Conservation (phyloP, 2,797 vertebrate genomes). For the Peromyscus attwateri region DNA sequence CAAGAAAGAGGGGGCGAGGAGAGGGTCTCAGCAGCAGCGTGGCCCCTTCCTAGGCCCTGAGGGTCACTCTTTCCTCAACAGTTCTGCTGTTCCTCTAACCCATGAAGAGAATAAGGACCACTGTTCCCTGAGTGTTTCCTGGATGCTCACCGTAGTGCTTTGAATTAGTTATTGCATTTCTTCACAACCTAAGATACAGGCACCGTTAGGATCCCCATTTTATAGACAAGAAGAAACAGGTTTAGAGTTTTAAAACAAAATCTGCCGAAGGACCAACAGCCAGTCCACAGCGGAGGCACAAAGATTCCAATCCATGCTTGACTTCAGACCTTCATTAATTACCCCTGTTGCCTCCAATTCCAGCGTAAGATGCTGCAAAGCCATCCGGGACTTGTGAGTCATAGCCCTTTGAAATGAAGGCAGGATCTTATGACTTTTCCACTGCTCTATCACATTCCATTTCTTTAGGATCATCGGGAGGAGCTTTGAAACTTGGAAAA, state of each 20-base stretch:
- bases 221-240: not conserved
- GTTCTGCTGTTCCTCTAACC: not conserved
- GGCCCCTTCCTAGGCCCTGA: not conserved
- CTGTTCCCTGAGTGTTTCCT: not conserved
- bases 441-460: not conserved
- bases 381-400: not conserved
- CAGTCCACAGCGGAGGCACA: not conserved
- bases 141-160: not conserved
- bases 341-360: constrained; percentile 28
- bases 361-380: not conserved
- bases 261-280: not conserved
- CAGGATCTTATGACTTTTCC: not conserved
- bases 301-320: constrained; percentile 32
- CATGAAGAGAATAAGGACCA: not conserved
- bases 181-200: not conserved
- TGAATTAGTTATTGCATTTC: not conserved
- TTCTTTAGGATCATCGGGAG: not conserved
- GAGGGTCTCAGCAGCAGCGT: not conserved
- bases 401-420: not conserved
- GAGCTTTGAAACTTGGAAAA: not conserved
- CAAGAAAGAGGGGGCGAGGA: not conserved
- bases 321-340: constrained; percentile 31
- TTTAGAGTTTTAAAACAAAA: constrained; percentile 29
- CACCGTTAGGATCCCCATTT: constrained; percentile 1
- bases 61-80: not conserved